Base-by-base conservation (phyloP, 2,113 vertebrate genomes). In the Ailuropoda melanoleuca region DNA sequence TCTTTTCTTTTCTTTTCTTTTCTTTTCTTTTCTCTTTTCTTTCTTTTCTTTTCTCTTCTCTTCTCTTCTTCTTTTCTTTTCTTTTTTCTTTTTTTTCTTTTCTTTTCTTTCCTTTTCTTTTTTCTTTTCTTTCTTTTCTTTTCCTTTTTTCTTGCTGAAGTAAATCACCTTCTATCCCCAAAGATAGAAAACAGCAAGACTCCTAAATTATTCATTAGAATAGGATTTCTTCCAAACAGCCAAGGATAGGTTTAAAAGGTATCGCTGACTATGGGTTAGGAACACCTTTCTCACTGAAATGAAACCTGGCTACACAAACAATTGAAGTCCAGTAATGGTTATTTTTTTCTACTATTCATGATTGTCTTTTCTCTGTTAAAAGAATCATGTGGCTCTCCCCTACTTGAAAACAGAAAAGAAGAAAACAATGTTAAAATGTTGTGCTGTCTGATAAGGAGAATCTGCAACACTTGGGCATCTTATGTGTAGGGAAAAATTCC, bases 131-230 rank as follows among this genome's bases (percentile, higher is more conserved):
- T 43, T 6, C 43, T 43, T 64, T 18, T 55, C 5, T 15, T 18
- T 18, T 53, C 14, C 53, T 18, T 60, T n/a, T 10, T 75, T 48
- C 48, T 48, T 26, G 10, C n/a, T 75, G 37, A 7, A 70, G 56
- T 89, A 83, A 96, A 88, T 93, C 68, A 84, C 18, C 21, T 92
- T 95, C 75, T 95, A 39, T 62, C 70, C 60, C 39, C 26, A 70
- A 93, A 53, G 18, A 93, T 37, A 19, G 19, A 75, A 92, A 95
- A 53, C 17, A 97, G 91, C 84, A 84, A 94, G 50, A 62, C 70
- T 92, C 70, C 91, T 83, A 77, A 95, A 88, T 96, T 96, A 96
- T 87, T 91, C 39, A 87, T 90, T 80, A 93, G 53, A 72, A 56
- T 34, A 92, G 37, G 55, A 48, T 95, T 91, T 66, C 48, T 93